Percentiles rank a stretch among this genome's conserved stretches.
Evolutionary conservation across 2,113 vertebrate species (phyloP).

Genomic region (Tor tambroides): DNA sequence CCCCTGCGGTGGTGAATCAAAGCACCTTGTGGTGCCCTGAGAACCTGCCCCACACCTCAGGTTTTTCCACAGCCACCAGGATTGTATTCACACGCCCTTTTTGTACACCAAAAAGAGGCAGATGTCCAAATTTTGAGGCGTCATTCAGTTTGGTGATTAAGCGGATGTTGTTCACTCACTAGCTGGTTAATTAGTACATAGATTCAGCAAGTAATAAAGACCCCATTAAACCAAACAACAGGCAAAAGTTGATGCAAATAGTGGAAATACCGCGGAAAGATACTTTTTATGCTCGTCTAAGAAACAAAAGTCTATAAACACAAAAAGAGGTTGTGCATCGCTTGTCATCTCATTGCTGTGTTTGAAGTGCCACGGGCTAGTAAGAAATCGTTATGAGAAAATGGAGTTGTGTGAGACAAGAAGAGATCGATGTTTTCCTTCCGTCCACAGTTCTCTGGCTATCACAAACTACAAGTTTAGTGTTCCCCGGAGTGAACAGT

Average conservation of each 20-base stretch:
- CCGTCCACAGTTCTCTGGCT: slow-evolving; percentile 47
- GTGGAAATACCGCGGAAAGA: slow-evolving; percentile 58
- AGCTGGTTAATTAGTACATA: slow-evolving; percentile 21
- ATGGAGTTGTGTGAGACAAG: slow-evolving; percentile 56
- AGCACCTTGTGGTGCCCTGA: slow-evolving; percentile 64
- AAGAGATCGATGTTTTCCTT: slow-evolving; percentile 61
- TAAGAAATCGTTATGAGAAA: slow-evolving; percentile 64
- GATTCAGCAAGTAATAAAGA: slow-evolving; percentile 10
- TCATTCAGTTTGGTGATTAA: background rate
- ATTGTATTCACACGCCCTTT: background rate
- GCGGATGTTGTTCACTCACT: slow-evolving; percentile 10
- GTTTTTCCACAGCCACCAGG: slow-evolving; percentile 34
- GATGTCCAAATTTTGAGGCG: background rate
- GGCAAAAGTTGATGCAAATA: slow-evolving; percentile 24
- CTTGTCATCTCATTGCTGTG: slow-evolving; percentile 59
- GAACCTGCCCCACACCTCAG: slow-evolving; percentile 28
- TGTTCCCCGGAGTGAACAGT: slow-evolving; percentile 39
- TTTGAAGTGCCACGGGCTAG: slow-evolving; percentile 61
- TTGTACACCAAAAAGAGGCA: background rate
- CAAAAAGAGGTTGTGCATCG: slow-evolving; percentile 64
- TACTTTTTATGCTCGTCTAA: slow-evolving; percentile 54
- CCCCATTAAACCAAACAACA: slow-evolving; percentile 30
- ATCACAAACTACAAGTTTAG: slow-evolving; percentile 48
- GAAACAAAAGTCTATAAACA: slow-evolving; percentile 61
- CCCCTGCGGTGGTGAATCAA: slow-evolving; percentile 73